A percentile compares a stretch with the other conserved stretches of the same genome.
These are phyloP conservation scores for Apis cerana DNA, from an alignment of 1,140 invertebrate species.

Conservation along the genomic window DNA sequence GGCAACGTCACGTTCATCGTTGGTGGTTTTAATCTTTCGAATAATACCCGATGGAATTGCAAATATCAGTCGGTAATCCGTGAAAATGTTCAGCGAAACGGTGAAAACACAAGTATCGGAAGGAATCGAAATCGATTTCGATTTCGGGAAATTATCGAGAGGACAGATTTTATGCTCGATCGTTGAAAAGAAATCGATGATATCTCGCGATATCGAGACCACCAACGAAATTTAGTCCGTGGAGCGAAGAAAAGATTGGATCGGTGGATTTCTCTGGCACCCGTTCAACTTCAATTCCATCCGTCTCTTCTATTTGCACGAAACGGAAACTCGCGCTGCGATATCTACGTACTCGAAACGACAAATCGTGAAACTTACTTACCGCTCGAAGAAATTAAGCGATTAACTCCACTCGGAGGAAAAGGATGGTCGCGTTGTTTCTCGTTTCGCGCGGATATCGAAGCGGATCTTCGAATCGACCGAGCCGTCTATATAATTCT, in stretches of 20 bases:
- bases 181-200: too few species aligned
- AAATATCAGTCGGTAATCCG: not conserved
- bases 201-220: too few species aligned
- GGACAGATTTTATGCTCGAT: too few species aligned
- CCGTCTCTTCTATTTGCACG: conserved; percentile 14
- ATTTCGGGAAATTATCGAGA: too few species aligned
- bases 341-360: conserved; percentile 17
- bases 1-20: conserved; percentile 17
- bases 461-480: too few species aligned
- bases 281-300: conserved; percentile 39
- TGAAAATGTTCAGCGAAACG: not conserved
- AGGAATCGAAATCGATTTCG: too few species aligned
- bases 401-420: too few species aligned
- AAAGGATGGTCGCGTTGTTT: too few species aligned
- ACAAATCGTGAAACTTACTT: too few species aligned
- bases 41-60: not conserved
- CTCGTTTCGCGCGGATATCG: too few species aligned
- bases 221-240: not conserved
- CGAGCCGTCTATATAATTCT: not conserved
- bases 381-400: too few species aligned
- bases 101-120: not conserved
- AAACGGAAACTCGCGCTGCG: not conserved
- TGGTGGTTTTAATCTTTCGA: conserved; percentile 8
- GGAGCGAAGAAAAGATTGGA: conserved; percentile 21
- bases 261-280: conserved; percentile 32